These are phyloP conservation scores for Aspiorhynchus laticeps DNA, from an alignment of 2,113 vertebrate species.

Conservation along the genomic window DNA sequence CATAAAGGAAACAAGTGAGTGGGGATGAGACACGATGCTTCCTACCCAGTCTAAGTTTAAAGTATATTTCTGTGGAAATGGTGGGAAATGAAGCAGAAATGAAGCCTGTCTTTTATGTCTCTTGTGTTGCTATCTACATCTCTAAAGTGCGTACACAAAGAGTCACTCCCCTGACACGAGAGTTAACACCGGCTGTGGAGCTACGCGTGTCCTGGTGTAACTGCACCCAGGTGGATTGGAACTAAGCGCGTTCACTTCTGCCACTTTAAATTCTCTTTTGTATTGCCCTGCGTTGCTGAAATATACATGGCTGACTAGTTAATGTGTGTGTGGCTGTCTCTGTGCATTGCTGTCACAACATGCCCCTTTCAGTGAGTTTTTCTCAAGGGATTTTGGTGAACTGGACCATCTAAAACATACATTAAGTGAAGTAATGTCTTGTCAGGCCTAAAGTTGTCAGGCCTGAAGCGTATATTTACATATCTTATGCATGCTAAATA, in stretches of 20 bases:
- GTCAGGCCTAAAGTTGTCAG: too few relatives aligned
- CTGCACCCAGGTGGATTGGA: constrained; percentile 62
- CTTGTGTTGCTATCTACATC: constrained; percentile 44
- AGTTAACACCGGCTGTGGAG: constrained; percentile 25
- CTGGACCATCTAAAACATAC: not conserved
- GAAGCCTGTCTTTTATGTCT: constrained; percentile 60
- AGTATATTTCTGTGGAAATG: constrained; percentile 73
- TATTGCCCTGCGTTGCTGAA: constrained; percentile 44
- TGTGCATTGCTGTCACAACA: not conserved
- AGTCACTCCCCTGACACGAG: constrained; percentile 47
- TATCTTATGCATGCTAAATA: not conserved
- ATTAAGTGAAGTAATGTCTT: not conserved
- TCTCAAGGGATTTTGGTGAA: constrained; percentile 9
- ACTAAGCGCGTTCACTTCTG: constrained; percentile 43
- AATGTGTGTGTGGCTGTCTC: constrained; percentile 11
- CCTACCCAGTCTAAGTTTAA: constrained; percentile 59
- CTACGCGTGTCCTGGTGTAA: constrained; percentile 58
- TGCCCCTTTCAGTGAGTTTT: not conserved
- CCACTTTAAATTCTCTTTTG: constrained; percentile 45
- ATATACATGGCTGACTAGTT: constrained; percentile 46
- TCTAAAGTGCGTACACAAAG: constrained; percentile 58
- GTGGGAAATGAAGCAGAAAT: constrained; percentile 67
- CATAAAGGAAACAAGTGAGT: constrained; percentile 54
- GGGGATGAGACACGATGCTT: constrained; percentile 33
- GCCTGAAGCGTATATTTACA: not conserved